Evolutionary conservation across 2,797 vertebrate species (phyloP).

Genomic region (Lagorchestes hirsutus): DNA sequence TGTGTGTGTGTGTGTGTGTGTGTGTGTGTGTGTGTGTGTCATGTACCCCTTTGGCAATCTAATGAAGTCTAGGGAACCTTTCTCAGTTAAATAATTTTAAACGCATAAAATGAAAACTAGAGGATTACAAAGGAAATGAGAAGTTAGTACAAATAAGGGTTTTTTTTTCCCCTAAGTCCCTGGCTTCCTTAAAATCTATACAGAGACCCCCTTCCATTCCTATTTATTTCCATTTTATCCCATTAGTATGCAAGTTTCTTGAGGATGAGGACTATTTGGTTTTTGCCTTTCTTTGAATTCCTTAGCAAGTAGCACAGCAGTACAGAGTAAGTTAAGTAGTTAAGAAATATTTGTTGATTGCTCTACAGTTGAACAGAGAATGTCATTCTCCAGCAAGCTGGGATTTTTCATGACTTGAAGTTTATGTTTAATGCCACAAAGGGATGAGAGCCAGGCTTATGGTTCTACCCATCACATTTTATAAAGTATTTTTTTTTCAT

Average conservation of each 20-base stretch:
- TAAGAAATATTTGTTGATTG: not conserved
- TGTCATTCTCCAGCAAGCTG: not conserved
- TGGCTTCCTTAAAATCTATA: not conserved
- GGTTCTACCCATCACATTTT: constrained; percentile 40
- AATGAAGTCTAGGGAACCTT: not conserved
- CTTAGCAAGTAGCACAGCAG: not conserved
- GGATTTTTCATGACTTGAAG: not conserved
- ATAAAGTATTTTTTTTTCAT: constrained; percentile 40
- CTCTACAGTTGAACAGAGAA: not conserved
- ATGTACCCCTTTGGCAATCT: not conserved
- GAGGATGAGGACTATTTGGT: not conserved
- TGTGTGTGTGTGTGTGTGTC: too few relatives aligned
- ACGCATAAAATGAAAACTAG: not conserved
- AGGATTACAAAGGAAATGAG: not conserved
- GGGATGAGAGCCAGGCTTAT: constrained; percentile 25
- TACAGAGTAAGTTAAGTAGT: not conserved
- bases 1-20: too few relatives aligned
- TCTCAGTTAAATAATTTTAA: not conserved
- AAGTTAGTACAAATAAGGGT: not conserved
- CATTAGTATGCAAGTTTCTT: not conserved
- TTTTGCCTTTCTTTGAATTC: not conserved
- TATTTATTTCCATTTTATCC: not conserved
- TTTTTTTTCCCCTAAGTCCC: not conserved
- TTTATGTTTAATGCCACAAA: constrained; percentile 31
- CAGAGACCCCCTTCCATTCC: not conserved